Evolutionary conservation across 2,888 invertebrate genomes (phyloP).

Genomic region (Acronicta aceris): DNA sequence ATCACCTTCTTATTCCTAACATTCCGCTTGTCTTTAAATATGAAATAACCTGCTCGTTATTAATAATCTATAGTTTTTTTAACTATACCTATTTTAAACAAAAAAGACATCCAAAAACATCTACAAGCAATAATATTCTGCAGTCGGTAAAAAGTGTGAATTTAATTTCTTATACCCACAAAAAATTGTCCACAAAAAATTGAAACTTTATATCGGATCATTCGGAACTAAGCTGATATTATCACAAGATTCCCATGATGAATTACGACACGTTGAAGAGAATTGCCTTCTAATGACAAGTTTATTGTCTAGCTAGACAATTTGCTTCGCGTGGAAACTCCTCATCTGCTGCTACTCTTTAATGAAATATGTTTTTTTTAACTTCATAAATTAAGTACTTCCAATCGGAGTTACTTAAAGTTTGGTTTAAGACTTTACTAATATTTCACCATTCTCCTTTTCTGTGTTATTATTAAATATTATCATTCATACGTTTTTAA

Average conservation of each 20-base stretch:
- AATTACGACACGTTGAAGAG: constrained; percentile 35
- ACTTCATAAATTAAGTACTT: background rate
- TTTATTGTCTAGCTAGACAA: constrained; percentile 39
- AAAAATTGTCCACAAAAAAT: constrained; percentile 21
- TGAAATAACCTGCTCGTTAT: too few relatives aligned
- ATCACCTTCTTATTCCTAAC: too few relatives aligned
- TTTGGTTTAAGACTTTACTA: background rate
- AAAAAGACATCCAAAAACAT: background rate
- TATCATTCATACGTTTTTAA: too few relatives aligned
- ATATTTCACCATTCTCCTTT: constrained; percentile 2
- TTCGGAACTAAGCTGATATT: constrained; percentile 22
- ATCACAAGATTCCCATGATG: constrained; percentile 42
- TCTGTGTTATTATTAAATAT: constrained; percentile 3
- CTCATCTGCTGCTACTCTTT: constrained; percentile 25
- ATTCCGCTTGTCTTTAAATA: too few relatives aligned
- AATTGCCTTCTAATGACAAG: constrained; percentile 42
- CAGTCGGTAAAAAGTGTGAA: background rate
- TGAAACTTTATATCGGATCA: constrained; percentile 15
- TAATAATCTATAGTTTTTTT: background rate
- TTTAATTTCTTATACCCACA: constrained; percentile 31
- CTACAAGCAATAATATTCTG: constrained; percentile 1
- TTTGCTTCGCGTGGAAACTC: constrained; percentile 29
- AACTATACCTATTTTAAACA: background rate
- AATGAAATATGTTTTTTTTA: constrained; percentile 8
- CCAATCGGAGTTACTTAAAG: background rate